Evolutionary conservation across 2,113 vertebrate species (phyloP).

Genomic region (Nymphicus hollandicus): DNA sequence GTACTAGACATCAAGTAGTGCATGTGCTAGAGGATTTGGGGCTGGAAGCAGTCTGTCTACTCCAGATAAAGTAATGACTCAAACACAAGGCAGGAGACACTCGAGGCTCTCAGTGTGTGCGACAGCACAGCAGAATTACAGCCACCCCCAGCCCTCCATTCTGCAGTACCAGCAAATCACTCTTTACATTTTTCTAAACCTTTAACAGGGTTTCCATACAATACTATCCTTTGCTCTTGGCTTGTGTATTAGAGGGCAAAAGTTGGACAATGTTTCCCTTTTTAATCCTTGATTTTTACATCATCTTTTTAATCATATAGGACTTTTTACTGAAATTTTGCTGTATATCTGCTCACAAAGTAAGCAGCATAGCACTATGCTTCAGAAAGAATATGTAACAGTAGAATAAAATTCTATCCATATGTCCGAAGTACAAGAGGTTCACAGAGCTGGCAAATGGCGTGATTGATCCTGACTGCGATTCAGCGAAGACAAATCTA

Average conservation of each 20-base stretch:
- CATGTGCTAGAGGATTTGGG: background rate
- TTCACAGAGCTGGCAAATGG: conserved; percentile 43
- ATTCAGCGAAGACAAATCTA: conserved; percentile 61
- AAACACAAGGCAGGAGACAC: conserved; percentile 5
- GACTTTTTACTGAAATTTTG: background rate
- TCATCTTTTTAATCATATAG: background rate
- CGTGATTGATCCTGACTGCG: conserved; percentile 56
- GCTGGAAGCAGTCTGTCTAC: conserved; percentile 3
- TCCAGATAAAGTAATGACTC: background rate
- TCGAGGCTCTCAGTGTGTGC: background rate
- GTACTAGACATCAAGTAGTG: background rate
- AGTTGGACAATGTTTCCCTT: background rate
- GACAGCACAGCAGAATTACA: conserved; percentile 2
- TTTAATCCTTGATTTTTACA: background rate
- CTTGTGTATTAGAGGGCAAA: background rate
- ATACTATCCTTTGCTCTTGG: background rate
- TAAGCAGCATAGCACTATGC: background rate
- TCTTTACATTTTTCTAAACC: background rate
- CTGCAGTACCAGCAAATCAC: background rate
- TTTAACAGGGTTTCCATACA: background rate
- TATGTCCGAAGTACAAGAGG: conserved; percentile 51
- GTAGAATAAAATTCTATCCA: conserved; percentile 44
- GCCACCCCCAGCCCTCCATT: background rate
- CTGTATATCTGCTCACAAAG: background rate
- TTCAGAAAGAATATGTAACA: conserved; percentile 5